Evolutionary conservation across 1,140 invertebrate genomes (phyloP).

Genomic region (Drosophila pseudoananassae): DNA sequence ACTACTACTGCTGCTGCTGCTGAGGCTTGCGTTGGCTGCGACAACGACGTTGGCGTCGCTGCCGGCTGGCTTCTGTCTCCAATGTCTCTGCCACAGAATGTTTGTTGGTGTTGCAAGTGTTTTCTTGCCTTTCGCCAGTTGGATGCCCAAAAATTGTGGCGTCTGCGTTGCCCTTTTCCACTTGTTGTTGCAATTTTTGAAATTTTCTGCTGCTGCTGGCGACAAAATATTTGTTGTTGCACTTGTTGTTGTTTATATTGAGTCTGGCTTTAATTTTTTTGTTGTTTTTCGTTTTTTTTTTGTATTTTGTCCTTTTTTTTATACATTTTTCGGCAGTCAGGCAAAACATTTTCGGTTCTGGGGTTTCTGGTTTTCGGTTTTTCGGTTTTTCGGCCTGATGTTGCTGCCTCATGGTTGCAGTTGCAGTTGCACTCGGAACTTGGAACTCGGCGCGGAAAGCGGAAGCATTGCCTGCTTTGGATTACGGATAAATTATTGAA

Average conservation of each 20-base stretch:
- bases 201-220: conserved; percentile 50
- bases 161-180: conserved; percentile 57
- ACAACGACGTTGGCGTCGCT: conserved; percentile 32
- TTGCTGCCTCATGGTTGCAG: conserved; percentile 63
- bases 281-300: conserved; percentile 9
- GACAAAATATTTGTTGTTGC: conserved; percentile 55
- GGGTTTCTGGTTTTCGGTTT: conserved; percentile 52
- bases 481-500: conserved; percentile 25
- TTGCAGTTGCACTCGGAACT: conserved; percentile 66
- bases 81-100: conserved; percentile 32
- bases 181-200: conserved; percentile 43
- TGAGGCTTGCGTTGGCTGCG: neutral
- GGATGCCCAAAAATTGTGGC: conserved; percentile 68
- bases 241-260: conserved; percentile 50
- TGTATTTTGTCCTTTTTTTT: conserved; percentile 16
- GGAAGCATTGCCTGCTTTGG: conserved; percentile 60
- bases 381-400: conserved; percentile 57
- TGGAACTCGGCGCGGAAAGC: conserved; percentile 63
- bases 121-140: conserved; percentile 65
- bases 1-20: conserved; percentile 8
- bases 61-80: conserved; percentile 28
- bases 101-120: conserved; percentile 25
- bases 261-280: conserved; percentile 46
- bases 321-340: conserved; percentile 67
- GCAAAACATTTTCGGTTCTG: conserved; percentile 70